phyloP scores from a whole-genome alignment of 2,888 invertebrate genomes.

The Drosophila acutilabella region DNA sequence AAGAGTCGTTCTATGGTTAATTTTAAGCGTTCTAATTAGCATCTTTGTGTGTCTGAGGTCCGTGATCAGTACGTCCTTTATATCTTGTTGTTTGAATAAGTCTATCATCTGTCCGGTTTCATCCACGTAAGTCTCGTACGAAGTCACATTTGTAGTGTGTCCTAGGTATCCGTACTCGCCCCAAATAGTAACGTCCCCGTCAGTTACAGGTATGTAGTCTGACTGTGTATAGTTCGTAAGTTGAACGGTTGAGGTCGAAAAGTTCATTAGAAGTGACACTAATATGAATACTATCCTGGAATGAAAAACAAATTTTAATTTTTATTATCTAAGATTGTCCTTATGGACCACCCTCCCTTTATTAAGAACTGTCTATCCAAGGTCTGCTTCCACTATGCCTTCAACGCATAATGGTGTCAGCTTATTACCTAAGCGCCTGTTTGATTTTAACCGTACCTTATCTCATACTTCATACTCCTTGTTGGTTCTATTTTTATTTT shows the following conservation, averaged over 20 bases:
- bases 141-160: no score
- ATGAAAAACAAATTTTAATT: background rate
- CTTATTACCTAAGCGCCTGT: background rate
- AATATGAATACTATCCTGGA: background rate
- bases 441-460: background rate
- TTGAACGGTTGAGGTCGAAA: no score
- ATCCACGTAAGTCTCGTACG: no score
- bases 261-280: no score
- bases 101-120: no score
- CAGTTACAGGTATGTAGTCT: slow-evolving; percentile 11
- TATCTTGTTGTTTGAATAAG: no score
- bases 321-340: slow-evolving; percentile 8
- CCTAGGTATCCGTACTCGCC: no score
- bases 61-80: background rate
- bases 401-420: slow-evolving; percentile 12
- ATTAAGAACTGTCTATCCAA: slow-evolving; percentile 15
- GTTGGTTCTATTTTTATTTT: slow-evolving; percentile 35
- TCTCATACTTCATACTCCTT: slow-evolving; percentile 13
- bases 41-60: slow-evolving; percentile 3
- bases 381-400: slow-evolving; percentile 11
- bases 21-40: no score
- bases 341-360: slow-evolving; percentile 4
- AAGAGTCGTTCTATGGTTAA: no score
- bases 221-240: no score
- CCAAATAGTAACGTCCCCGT: no score